Conservation (phyloP, 2,888 invertebrate species). For the Pemphredon lugubris region DNA sequence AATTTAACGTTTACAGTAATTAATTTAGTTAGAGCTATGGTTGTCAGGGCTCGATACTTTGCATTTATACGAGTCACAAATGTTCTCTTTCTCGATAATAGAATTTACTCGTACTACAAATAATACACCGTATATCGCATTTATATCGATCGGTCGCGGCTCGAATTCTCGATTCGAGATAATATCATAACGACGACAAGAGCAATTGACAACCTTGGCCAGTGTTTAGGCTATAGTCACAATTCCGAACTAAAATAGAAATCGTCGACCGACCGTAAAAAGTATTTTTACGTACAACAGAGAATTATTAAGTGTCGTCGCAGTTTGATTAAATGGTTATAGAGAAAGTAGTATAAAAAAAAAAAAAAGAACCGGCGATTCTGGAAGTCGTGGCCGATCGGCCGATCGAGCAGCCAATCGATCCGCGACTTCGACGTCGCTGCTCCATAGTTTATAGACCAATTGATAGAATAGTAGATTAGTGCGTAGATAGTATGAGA, state of each 20-base stretch:
- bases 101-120: too few relatives aligned
- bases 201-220: slow-evolving; percentile 49
- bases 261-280: slow-evolving; percentile 55
- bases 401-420: slow-evolving; percentile 33
- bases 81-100: too few relatives aligned
- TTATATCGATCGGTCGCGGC: too few relatives aligned
- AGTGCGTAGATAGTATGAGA: slow-evolving; percentile 75
- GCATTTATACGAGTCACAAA: too few relatives aligned
- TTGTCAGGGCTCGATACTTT: too few relatives aligned
- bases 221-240: slow-evolving; percentile 57
- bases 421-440: slow-evolving; percentile 50
- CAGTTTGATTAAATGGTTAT: slow-evolving; percentile 64
- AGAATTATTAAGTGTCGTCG: slow-evolving; percentile 58
- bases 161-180: too few relatives aligned
- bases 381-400: slow-evolving; percentile 57
- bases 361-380: slow-evolving; percentile 54
- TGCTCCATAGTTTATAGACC: slow-evolving; percentile 63
- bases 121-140: too few relatives aligned
- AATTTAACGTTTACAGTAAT: slow-evolving; percentile 70
- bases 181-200: background rate
- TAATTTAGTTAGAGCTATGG: slow-evolving; percentile 54
- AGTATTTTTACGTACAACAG: slow-evolving; percentile 51
- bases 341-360: slow-evolving; percentile 69
- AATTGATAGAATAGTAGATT: slow-evolving; percentile 70
- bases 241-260: slow-evolving; percentile 56